A percentile compares a stretch with the other conserved stretches of the same genome.
phyloP scores from a whole-genome alignment of 2,888 invertebrate genomes.

The Clanis bilineata region DNA sequence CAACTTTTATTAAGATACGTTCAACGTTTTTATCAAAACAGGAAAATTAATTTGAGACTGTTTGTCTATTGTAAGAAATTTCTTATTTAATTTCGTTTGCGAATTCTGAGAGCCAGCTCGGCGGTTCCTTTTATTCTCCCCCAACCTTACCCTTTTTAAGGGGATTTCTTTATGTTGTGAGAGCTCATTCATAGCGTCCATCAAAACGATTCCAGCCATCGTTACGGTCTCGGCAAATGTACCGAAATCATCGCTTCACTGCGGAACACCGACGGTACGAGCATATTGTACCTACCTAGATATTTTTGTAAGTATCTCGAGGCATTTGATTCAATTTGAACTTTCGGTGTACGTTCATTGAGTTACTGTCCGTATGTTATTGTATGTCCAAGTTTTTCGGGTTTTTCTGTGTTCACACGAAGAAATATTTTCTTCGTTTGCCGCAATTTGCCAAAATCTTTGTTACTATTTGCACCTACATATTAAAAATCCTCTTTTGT shows the following conservation, averaged over 20 bases:
- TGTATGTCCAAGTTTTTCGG: neutral
- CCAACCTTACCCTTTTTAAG: constrained; percentile 80
- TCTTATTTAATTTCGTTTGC: constrained; percentile 45
- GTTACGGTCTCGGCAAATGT: constrained; percentile 85
- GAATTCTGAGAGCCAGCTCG: constrained; percentile 40
- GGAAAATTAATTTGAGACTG: constrained; percentile 17
- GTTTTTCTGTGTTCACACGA: neutral
- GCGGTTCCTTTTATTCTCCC: constrained; percentile 59
- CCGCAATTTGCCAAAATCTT: too few species aligned
- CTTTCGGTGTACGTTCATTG: constrained; percentile 26
- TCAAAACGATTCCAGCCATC: constrained; percentile 84
- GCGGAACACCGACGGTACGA: constrained; percentile 57
- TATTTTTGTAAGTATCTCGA: constrained; percentile 48
- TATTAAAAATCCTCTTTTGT: too few species aligned
- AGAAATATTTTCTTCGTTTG: too few species aligned
- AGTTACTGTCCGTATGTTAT: neutral
- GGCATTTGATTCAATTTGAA: constrained; percentile 65
- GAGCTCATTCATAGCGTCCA: constrained; percentile 85
- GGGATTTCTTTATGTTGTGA: constrained; percentile 83
- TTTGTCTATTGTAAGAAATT: constrained; percentile 22
- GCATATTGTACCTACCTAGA: constrained; percentile 73
- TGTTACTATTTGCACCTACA: too few species aligned
- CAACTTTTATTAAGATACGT: neutral
- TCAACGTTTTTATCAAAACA: constrained; percentile 3
- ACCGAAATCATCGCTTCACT: constrained; percentile 81